Conservation (phyloP, 2,113 vertebrate species). For the Apodemus sylvaticus region DNA sequence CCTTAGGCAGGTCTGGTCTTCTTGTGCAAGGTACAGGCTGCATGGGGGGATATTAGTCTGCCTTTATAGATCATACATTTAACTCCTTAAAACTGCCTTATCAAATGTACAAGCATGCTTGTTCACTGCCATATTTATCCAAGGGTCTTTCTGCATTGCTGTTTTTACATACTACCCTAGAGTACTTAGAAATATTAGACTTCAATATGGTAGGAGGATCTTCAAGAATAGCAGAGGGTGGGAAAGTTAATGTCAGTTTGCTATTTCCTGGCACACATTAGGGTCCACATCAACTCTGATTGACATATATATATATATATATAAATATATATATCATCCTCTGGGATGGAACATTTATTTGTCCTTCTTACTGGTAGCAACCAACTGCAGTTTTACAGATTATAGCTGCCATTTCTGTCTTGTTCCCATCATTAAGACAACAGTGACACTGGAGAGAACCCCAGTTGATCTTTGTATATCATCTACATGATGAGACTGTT, state of each 20-base stretch:
- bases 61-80: neutral
- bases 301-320: no score
- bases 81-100: neutral
- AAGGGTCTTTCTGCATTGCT: neutral
- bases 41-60: neutral
- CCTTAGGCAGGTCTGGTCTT: rapidly evolving
- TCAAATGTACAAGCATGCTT: neutral
- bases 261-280: neutral
- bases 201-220: neutral
- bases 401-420: neutral
- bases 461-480: neutral
- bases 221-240: neutral
- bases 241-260: neutral
- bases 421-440: neutral
- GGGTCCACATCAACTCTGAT: neutral
- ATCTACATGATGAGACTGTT: neutral
- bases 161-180: neutral
- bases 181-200: neutral
- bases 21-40: no score
- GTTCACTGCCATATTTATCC: neutral
- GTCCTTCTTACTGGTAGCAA: neutral
- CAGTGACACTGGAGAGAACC: neutral
- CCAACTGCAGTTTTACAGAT: neutral
- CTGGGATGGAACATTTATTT: neutral
- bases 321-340: neutral